A percentile compares a stretch with the other conserved stretches of the same genome.
These are phyloP conservation scores for Strix uralensis DNA, from an alignment of 2,113 vertebrate species.

Conservation along the genomic window DNA sequence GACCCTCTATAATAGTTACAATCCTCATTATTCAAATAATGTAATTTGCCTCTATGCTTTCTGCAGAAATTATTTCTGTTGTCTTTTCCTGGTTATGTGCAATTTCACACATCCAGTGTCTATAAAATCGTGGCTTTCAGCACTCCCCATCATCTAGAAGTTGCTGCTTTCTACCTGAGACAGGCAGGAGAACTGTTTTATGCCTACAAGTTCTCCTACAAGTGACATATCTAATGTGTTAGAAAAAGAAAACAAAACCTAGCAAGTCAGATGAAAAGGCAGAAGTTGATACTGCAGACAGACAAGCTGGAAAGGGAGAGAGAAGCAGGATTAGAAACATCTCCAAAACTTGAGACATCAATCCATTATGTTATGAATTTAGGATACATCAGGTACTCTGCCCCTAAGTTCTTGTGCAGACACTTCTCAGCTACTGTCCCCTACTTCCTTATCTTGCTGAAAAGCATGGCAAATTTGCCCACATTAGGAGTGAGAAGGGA, in stretches of 20 bases:
- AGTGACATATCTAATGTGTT: neutral
- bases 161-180: neutral
- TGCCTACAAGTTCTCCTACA: neutral
- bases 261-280: neutral
- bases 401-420: neutral
- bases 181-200: neutral
- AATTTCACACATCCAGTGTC: neutral
- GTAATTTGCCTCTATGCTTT: neutral
- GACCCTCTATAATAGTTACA: neutral
- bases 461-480: neutral
- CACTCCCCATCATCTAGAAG: neutral
- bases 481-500: neutral
- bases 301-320: neutral
- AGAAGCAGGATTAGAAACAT: neutral
- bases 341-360: neutral
- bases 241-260: neutral
- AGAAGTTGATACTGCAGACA: neutral
- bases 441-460: neutral
- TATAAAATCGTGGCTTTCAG: neutral
- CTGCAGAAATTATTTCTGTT: neutral
- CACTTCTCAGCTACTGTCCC: neutral
- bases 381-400: neutral
- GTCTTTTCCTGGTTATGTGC: neutral
- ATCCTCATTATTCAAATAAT: neutral
- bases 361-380: neutral